These are phyloP conservation scores for Chaenodraco wilsoni DNA, from an alignment of 2,797 vertebrate genomes.

Conservation along the genomic window DNA sequence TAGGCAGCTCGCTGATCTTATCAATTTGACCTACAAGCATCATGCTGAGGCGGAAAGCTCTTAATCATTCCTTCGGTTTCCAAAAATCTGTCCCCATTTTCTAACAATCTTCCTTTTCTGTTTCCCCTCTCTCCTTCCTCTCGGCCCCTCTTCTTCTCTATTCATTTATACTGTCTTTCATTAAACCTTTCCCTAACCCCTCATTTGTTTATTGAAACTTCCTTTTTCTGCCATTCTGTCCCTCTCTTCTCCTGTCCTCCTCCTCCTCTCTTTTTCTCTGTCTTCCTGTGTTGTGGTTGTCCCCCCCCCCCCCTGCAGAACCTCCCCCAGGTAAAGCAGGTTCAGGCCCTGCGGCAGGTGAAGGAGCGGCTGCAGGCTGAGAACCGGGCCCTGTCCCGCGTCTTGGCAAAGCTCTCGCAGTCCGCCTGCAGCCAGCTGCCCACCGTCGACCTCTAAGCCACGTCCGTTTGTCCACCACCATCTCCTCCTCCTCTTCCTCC, in stretches of 20 bases:
- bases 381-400: constrained; percentile 97
- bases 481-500: constrained; percentile 18
- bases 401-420: constrained; percentile 94
- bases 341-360: constrained; percentile 93
- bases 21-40: constrained; percentile 51
- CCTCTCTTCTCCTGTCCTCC: constrained; percentile 32
- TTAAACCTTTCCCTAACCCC: constrained; percentile 46
- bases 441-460: constrained; percentile 88
- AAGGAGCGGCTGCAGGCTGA: constrained; percentile 97
- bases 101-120: constrained; percentile 76
- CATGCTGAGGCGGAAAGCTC: constrained; percentile 35
- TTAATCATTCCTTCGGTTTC: constrained; percentile 59
- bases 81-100: constrained; percentile 71
- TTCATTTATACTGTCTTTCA: constrained; percentile 61
- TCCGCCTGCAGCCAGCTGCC: constrained; percentile 90
- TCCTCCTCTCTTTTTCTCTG: constrained; percentile 8
- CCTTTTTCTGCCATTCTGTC: constrained; percentile 18
- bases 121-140: constrained; percentile 55
- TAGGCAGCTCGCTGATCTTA: constrained; percentile 50
- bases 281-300: constrained; percentile 79
- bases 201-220: constrained; percentile 46
- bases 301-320: constrained; percentile 92
- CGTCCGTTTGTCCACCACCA: constrained; percentile 73
- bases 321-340: constrained; percentile 97
- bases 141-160: constrained; percentile 45